Conservation (phyloP, 2,888 invertebrate genomes). For the Phanerotoma sp. region DNA sequence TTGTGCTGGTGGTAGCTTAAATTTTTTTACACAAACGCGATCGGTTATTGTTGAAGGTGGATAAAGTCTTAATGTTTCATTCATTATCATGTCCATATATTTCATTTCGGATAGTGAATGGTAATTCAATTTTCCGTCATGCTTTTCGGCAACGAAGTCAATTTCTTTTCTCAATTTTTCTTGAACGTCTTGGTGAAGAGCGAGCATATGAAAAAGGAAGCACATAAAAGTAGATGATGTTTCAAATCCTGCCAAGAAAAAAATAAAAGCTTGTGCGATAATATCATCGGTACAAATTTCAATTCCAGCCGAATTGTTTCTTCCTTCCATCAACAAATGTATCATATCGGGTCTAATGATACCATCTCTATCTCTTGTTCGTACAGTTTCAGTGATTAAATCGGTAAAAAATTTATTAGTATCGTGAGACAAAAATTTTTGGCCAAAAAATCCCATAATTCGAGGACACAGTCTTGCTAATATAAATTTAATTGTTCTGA, state of each 20-base stretch:
- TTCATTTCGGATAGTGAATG: slow-evolving; percentile 33
- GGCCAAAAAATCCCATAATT: slow-evolving; percentile 18
- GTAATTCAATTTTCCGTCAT: slow-evolving; percentile 32
- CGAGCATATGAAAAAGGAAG: slow-evolving; percentile 35
- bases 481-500: slow-evolving; percentile 10
- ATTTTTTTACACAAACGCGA: slow-evolving; percentile 59
- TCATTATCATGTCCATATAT: slow-evolving; percentile 39
- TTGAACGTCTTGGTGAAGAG: slow-evolving; percentile 55
- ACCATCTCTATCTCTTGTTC: slow-evolving; percentile 49
- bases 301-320: slow-evolving; percentile 28
- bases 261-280: slow-evolving; percentile 55
- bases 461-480: slow-evolving; percentile 12
- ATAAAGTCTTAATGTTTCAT: slow-evolving; percentile 61
- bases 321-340: slow-evolving; percentile 61
- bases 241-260: slow-evolving; percentile 42
- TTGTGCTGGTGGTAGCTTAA: slow-evolving; percentile 51
- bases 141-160: slow-evolving; percentile 29
- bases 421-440: slow-evolving; percentile 17
- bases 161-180: slow-evolving; percentile 51
- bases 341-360: slow-evolving; percentile 64
- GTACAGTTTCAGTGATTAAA: slow-evolving; percentile 54
- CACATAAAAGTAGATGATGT: slow-evolving; percentile 36
- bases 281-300: slow-evolving; percentile 46
- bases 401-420: slow-evolving; percentile 28
- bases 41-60: slow-evolving; percentile 58